Conservation (phyloP, 2,113 vertebrate species). For the Pollachius pollachius region DNA sequence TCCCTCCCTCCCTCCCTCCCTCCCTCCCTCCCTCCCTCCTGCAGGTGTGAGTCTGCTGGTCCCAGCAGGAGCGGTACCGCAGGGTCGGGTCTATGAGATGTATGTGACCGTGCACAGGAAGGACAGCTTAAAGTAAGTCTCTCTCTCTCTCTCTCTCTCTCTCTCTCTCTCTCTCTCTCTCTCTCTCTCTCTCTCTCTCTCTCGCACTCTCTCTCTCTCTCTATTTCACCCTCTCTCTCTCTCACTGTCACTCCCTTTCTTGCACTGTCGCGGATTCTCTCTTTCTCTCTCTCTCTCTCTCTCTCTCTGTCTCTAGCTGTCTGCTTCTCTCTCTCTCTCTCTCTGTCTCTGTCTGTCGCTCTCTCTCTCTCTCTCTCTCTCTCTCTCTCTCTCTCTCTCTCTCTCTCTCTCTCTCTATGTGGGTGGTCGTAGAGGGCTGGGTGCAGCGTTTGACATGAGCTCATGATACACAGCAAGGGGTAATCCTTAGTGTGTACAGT, state of each 20-base stretch:
- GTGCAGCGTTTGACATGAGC: conserved; percentile 16
- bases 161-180: neutral
- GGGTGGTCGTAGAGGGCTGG: neutral
- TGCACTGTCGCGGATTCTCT: too few relatives aligned
- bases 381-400: neutral
- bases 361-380: conserved; percentile 9
- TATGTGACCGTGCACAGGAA: conserved; percentile 98
- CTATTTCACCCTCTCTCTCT: neutral
- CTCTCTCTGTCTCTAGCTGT: conserved; percentile 3
- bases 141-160: conserved; percentile 19
- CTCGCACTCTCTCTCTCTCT: neutral
- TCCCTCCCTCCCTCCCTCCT: conserved; percentile 12
- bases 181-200: conserved; percentile 1
- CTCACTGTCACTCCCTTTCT: neutral
- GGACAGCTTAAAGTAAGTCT: conserved; percentile 90
- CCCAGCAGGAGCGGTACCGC: conserved; percentile 92
- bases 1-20: conserved; percentile 12
- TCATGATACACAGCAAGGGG: conserved; percentile 20
- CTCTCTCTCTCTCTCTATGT: conserved; percentile 17
- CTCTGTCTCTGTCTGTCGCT: neutral
- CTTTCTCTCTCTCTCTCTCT: conserved; percentile 1
- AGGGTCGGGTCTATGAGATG: conserved; percentile 97
- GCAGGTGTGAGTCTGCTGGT: conserved; percentile 96
- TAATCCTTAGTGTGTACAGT: conserved; percentile 24
- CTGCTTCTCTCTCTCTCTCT: neutral